A percentile compares a stretch with the other conserved stretches of the same genome.
Evolutionary conservation across 2,113 vertebrate genomes (phyloP).

Genomic region (Columba livia): DNA sequence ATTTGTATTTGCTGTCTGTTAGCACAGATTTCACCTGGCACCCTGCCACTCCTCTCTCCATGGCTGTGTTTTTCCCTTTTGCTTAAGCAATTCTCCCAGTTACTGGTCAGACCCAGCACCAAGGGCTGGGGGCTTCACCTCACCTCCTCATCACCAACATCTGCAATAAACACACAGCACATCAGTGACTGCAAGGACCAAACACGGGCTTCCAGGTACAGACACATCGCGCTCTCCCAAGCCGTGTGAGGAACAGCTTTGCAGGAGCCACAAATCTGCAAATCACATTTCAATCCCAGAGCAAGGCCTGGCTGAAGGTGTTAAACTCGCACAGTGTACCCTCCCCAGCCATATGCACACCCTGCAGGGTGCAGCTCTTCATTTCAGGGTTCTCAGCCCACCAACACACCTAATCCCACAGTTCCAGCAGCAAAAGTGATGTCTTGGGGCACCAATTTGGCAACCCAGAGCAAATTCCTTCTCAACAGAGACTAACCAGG

Average conservation of each 20-base stretch:
- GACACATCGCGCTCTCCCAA: accelerated
- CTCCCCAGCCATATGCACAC: accelerated
- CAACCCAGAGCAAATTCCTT: neutral
- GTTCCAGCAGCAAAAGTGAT: neutral
- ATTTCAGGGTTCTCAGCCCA: neutral
- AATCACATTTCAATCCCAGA: neutral
- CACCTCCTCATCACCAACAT: accelerated
- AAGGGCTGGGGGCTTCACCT: neutral
- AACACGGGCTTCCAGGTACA: neutral
- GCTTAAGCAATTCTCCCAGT: neutral
- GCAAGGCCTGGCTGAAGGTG: neutral
- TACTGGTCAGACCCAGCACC: neutral
- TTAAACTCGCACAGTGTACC: accelerated
- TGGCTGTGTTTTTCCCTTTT: neutral
- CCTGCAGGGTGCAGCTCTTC: neutral
- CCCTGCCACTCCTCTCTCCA: neutral
- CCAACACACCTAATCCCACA: neutral
- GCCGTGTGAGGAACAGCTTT: accelerated
- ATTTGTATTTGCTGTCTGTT: neutral
- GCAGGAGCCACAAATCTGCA: neutral
- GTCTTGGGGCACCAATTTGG: neutral
- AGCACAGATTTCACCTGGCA: neutral
- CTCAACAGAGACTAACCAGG: neutral
- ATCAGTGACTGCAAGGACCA: neutral
- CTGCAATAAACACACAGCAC: neutral